Evolutionary conservation across 2,888 invertebrate species (phyloP).

Genomic region (Philopedon plagiatum): DNA sequence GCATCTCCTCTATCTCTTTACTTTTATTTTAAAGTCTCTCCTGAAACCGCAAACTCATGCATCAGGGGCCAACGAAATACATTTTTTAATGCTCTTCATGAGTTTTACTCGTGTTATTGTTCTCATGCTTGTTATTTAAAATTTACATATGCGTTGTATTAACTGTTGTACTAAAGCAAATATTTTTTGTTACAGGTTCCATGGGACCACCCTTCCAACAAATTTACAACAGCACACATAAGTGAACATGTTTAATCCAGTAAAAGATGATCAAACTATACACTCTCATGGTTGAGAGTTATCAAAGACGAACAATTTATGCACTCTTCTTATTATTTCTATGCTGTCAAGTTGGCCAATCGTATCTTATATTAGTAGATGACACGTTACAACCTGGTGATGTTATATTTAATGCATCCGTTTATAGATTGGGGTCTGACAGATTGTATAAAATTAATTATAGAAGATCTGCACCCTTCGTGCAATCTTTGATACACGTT

Average conservation of each 20-base stretch:
- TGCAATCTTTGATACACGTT: constrained; percentile 83
- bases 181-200: constrained; percentile 36
- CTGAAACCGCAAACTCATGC: too few relatives aligned
- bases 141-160: too few relatives aligned
- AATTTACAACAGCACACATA: neutral
- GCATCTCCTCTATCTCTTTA: too few relatives aligned
- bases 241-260: constrained; percentile 54
- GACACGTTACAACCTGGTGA: constrained; percentile 74
- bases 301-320: constrained; percentile 40
- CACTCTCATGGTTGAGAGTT: constrained; percentile 60
- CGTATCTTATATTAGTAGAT: constrained; percentile 65
- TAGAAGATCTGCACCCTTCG: constrained; percentile 87
- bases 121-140: too few relatives aligned
- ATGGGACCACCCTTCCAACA: constrained; percentile 32
- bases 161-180: too few relatives aligned
- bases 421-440: constrained; percentile 84
- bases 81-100: too few relatives aligned
- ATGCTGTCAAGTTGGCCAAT: constrained; percentile 50
- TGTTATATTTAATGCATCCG: constrained; percentile 83
- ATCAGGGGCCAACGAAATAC: too few relatives aligned
- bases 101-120: too few relatives aligned
- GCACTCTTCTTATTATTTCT: constrained; percentile 55
- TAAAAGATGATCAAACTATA: constrained; percentile 59
- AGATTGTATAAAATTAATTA: constrained; percentile 84
- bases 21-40: too few relatives aligned